Base-by-base conservation (phyloP, 1,140 invertebrate species). In the Cyrtorhinus lividipennis region DNA sequence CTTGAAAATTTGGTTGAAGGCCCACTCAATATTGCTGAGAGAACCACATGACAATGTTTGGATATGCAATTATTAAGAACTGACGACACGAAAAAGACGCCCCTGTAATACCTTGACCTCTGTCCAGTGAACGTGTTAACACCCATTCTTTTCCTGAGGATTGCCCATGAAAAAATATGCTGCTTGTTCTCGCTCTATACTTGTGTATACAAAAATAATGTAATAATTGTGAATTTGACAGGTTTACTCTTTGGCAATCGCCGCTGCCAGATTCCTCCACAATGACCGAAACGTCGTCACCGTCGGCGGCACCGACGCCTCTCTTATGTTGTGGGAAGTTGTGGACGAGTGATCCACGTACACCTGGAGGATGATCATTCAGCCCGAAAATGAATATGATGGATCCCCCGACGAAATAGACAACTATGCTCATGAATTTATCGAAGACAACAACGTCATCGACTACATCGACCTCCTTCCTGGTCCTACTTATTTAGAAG, bases 281-380 rank as follows among this genome's bases (percentile, higher is more conserved):
- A 89, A 90, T 68, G 90, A 95, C 73, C 81, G 87, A 30, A 87
- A 88, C 65, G 76, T 95, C 15, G 84, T 94, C 10, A 92, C 88
- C 1, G 86, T 90, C 3, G 92, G 92, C 22, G 92, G 91, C n/a
- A 86, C 85, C 67, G 92, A 96, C 72, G 92, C 89, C 57, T 83
- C 90, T 45, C 79, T 96, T 2, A 90, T 96, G 87, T 81, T 95
- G 67, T 96, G 92, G 92, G 86, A 90, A 73, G 75, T 92, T 62
- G 83, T 88, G 66, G 87, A 87, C 71, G 85, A 88, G 59, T 65
- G 64, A 65, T 25, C 27, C 24, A 59, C 24, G 27, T 27, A 30
- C 26, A 59, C 48, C 48, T 53, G 48, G 48, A 53, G 48, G 48
- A 53, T 53, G 48, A 53, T 53, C 48, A 53, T 53, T 53, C 48